Evolutionary conservation across 2,888 invertebrate species (phyloP).

Genomic region (Limnephilus lunatus): DNA sequence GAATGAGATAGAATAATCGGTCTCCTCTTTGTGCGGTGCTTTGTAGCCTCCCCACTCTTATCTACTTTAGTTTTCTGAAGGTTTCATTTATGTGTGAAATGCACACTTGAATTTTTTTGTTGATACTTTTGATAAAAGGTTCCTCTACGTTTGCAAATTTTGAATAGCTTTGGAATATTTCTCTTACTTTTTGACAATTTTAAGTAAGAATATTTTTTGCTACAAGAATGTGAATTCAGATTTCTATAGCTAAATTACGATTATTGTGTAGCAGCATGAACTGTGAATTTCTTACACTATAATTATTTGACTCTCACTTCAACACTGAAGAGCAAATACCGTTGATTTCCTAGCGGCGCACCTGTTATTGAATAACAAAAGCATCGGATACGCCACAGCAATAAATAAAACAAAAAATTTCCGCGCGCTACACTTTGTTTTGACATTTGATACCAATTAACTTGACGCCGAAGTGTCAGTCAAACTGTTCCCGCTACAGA

Average conservation of each 20-base stretch:
- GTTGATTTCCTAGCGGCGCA: not conserved
- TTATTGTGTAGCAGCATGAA: not conserved
- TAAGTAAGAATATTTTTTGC: not conserved
- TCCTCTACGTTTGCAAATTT: not conserved
- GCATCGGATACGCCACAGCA: not conserved
- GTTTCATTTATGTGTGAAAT: too few relatives aligned
- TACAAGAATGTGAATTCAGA: not conserved
- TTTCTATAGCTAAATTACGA: not conserved
- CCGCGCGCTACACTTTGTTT: constrained; percentile 16
- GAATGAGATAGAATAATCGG: too few relatives aligned
- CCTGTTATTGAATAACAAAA: not conserved
- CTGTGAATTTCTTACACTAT: not conserved
- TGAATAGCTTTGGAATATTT: not conserved
- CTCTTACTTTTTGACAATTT: too few relatives aligned
- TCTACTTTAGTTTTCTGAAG: too few relatives aligned
- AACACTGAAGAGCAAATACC: not conserved
- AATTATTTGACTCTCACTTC: not conserved
- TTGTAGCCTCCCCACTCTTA: too few relatives aligned
- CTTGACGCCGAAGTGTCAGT: constrained; percentile 25
- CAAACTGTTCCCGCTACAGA: not conserved
- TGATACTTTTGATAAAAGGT: not conserved
- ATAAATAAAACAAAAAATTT: not conserved
- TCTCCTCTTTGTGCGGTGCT: too few relatives aligned
- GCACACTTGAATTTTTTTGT: too few relatives aligned
- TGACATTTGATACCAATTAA: constrained; percentile 41